phyloP scores from a whole-genome alignment of 2,113 vertebrate species.

The Neotoma lepida region DNA sequence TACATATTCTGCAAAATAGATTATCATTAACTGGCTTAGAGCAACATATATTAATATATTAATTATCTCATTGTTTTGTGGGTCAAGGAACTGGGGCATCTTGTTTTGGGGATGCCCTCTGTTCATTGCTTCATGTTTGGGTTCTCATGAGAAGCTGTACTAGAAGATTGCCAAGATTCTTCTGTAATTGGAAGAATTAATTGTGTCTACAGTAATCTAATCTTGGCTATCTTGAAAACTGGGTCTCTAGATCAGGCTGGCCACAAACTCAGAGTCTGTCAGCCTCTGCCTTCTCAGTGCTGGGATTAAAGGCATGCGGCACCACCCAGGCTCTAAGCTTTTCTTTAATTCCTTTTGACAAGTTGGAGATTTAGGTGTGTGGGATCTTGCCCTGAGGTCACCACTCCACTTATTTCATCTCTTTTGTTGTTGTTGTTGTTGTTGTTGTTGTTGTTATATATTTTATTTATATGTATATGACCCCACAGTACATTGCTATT shows the following conservation, averaged over 20 bases:
- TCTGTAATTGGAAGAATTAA: background rate
- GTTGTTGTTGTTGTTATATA: no score
- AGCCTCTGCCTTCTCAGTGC: no score
- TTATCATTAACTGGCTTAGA: background rate
- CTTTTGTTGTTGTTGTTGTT: no score
- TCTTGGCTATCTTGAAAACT: no score
- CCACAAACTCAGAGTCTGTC: background rate
- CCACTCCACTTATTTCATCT: no score
- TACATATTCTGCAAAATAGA: background rate
- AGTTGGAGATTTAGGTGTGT: no score
- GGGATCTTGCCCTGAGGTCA: no score
- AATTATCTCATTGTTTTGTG: background rate
- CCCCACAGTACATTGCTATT: no score
- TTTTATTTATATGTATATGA: no score
- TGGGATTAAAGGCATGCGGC: background rate
- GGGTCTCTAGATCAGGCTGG: background rate
- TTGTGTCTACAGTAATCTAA: background rate
- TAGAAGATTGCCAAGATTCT: background rate
- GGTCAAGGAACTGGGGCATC: background rate
- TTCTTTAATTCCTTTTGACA: no score
- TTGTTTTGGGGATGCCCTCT: background rate
- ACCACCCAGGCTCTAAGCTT: no score
- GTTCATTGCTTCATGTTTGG: background rate
- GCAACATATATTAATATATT: background rate
- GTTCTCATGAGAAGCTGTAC: background rate